Conservation (phyloP, 2,888 invertebrate genomes). For the Agapetus fuscipes region DNA sequence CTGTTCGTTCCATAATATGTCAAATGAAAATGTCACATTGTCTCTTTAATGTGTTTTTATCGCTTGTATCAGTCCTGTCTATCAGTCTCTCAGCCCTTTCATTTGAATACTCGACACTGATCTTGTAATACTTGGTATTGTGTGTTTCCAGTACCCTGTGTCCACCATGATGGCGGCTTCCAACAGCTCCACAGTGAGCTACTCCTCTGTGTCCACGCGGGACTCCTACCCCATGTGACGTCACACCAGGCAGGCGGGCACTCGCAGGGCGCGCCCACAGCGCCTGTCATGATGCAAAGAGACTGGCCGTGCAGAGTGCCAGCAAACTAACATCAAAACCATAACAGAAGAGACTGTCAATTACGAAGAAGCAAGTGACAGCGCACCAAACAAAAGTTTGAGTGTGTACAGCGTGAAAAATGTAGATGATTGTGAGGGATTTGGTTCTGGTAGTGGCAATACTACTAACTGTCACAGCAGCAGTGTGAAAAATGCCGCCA, state of each 20-base stretch:
- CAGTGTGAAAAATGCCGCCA: constrained; percentile 9
- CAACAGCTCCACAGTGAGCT: constrained; percentile 36
- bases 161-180: constrained; percentile 36
- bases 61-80: too few relatives aligned
- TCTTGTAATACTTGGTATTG: too few relatives aligned
- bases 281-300: constrained; percentile 23
- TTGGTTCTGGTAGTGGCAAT: constrained; percentile 1
- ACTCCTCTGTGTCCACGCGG: constrained; percentile 55
- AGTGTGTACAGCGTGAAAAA: too few relatives aligned
- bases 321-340: constrained; percentile 16
- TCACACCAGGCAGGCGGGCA: constrained; percentile 37
- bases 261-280: constrained; percentile 27
- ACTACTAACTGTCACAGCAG: background rate
- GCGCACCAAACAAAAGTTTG: too few relatives aligned
- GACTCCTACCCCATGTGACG: constrained; percentile 62
- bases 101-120: too few relatives aligned
- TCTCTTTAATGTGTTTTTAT: too few relatives aligned
- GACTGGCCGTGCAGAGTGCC: constrained; percentile 17
- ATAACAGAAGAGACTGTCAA: constrained; percentile 17
- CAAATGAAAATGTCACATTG: too few relatives aligned
- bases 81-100: too few relatives aligned
- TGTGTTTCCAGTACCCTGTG: constrained; percentile 39
- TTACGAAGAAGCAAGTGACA: constrained; percentile 8
- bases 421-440: too few relatives aligned
- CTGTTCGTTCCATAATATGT: too few relatives aligned